Percentiles rank a stretch among this genome's conserved stretches.
Conservation (phyloP, 2,113 vertebrate species). For the Climacteris rufus region DNA sequence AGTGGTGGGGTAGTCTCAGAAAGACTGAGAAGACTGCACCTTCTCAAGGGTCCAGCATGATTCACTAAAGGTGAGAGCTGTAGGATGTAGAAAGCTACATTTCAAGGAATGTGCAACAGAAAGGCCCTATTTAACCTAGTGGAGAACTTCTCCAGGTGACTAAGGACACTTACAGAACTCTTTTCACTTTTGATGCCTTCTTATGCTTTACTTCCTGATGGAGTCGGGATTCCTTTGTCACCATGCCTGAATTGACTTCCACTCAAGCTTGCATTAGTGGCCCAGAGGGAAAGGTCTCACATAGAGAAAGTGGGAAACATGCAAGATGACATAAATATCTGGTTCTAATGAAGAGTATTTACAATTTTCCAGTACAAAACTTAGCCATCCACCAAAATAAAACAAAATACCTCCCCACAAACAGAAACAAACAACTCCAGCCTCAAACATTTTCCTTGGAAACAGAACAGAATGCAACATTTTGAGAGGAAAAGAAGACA, state of each 20-base stretch:
- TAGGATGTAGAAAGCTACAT: background rate
- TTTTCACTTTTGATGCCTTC: background rate
- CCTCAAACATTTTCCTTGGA: background rate
- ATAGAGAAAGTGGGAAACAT: background rate
- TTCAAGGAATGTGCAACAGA: background rate
- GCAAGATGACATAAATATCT: background rate
- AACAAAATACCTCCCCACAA: background rate
- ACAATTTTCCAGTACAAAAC: background rate
- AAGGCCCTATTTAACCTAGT: background rate
- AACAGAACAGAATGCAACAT: background rate
- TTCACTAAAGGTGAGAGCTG: background rate
- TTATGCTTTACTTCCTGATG: background rate
- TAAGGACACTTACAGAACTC: background rate
- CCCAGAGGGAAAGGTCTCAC: background rate
- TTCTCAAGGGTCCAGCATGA: background rate
- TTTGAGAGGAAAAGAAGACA: background rate
- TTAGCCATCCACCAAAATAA: background rate
- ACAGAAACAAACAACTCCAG: background rate
- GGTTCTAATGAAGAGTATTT: background rate
- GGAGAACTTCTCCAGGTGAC: background rate
- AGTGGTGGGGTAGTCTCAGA: background rate
- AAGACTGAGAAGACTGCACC: background rate
- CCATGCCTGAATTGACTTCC: background rate
- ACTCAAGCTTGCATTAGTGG: background rate
- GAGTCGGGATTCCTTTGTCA: background rate